Conservation (phyloP, 2,888 invertebrate genomes). For the Dicyrtoma fusca region DNA sequence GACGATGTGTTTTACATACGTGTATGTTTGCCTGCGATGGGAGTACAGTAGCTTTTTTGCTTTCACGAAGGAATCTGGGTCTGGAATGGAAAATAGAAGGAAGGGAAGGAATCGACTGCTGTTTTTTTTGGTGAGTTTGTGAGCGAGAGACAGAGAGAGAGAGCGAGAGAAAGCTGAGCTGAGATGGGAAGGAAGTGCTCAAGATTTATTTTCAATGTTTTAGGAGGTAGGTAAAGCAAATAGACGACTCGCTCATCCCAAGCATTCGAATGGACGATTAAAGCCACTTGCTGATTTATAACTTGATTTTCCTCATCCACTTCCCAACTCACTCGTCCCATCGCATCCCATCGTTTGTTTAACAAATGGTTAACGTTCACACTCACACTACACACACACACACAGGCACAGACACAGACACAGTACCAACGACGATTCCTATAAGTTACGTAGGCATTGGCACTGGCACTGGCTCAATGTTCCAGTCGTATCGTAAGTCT, state of each 20-base stretch:
- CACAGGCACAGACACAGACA: neutral
- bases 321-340: slow-evolving; percentile 5
- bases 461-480: too few species aligned
- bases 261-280: slow-evolving; percentile 32
- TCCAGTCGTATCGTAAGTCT: neutral
- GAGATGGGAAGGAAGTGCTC: neutral
- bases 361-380: slow-evolving; percentile 12
- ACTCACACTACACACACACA: neutral
- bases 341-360: slow-evolving; percentile 4
- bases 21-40: too few species aligned
- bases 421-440: too few species aligned
- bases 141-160: neutral
- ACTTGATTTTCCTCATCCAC: slow-evolving; percentile 35
- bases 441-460: too few species aligned
- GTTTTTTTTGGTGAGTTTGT: too few species aligned
- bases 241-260: slow-evolving; percentile 23
- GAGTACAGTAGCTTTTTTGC: too few species aligned
- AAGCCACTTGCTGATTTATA: slow-evolving; percentile 35
- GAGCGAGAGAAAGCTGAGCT: neutral
- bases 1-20: too few species aligned
- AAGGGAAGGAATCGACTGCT: neutral
- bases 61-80: neutral
- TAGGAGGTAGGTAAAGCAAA: slow-evolving; percentile 15
- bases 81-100: neutral
- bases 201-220: slow-evolving; percentile 12